phyloP scores from a whole-genome alignment of 64 coral and sea anemone genomes.

The Stichodactyla mertensii region DNA sequence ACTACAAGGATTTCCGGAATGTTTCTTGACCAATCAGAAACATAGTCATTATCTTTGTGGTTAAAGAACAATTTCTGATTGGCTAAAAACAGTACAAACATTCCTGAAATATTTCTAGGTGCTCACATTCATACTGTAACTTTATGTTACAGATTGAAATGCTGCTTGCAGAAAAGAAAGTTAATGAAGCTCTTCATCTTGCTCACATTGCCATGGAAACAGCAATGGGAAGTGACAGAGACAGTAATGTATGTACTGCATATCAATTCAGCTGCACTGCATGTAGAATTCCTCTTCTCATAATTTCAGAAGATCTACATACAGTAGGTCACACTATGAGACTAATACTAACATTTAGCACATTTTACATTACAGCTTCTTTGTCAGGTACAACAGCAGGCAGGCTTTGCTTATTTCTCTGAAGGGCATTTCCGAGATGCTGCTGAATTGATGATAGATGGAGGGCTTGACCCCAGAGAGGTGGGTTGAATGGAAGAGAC shows the following conservation, averaged over 20 bases:
- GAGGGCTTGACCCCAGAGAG: conserved; percentile 90
- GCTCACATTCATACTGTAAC: too few species aligned
- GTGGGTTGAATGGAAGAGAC: conserved; percentile 5
- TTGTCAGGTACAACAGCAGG: conserved; percentile 69
- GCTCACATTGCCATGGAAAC: conserved; percentile 97
- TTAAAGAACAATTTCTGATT: too few species aligned
- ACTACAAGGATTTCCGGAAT: too few species aligned
- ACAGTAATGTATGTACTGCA: conserved; percentile 54
- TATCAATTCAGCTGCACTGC: too few species aligned
- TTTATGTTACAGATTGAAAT: conserved; percentile 60
- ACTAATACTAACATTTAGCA: not conserved
- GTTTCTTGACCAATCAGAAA: too few species aligned
- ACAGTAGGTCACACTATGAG: not conserved
- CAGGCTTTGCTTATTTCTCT: conserved; percentile 80
- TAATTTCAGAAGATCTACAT: too few species aligned
- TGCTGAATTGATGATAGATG: conserved; percentile 66
- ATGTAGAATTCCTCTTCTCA: too few species aligned
- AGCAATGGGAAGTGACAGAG: conserved; percentile 35
- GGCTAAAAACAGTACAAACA: too few species aligned
- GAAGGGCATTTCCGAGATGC: conserved; percentile 75
- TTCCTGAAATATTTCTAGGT: too few species aligned
- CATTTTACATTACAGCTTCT: conserved; percentile 55
- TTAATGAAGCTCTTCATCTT: conserved; percentile 86
- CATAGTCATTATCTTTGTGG: too few species aligned
- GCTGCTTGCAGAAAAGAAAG: conserved; percentile 81